phyloP scores from a whole-genome alignment of 2,888 invertebrate species.

The Pammene fasciana region DNA sequence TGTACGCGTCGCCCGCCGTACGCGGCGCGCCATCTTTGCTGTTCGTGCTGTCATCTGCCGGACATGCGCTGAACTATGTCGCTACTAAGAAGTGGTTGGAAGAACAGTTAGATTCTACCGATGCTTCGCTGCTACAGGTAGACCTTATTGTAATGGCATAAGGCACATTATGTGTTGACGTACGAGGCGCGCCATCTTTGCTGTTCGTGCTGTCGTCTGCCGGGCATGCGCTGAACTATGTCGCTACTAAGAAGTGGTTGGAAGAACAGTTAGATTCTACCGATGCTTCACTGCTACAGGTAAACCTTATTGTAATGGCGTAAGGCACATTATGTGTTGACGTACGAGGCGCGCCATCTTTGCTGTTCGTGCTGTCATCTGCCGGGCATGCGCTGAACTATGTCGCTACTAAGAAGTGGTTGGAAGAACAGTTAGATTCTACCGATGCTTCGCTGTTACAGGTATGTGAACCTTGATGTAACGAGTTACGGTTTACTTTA shows the following conservation, averaged over 20 bases:
- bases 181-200: conserved; percentile 89
- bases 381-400: conserved; percentile 96
- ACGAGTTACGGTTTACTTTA: too few relatives aligned
- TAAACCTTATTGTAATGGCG: conserved; percentile 32
- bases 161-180: conserved; percentile 81
- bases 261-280: conserved; percentile 94
- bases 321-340: conserved; percentile 78
- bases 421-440: conserved; percentile 95
- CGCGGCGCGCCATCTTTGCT: conserved; percentile 90
- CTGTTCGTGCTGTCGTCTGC: conserved; percentile 95
- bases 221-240: conserved; percentile 95
- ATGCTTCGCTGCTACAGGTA: conserved; percentile 89
- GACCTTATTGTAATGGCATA: background rate
- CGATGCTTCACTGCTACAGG: conserved; percentile 88
- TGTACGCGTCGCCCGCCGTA: conserved; percentile 89
- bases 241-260: conserved; percentile 97
- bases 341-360: conserved; percentile 88
- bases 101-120: conserved; percentile 93
- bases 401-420: conserved; percentile 97
- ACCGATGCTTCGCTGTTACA: conserved; percentile 87
- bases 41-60: conserved; percentile 95
- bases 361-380: conserved; percentile 95
- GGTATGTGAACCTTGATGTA: too few relatives aligned
- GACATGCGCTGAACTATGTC: conserved; percentile 95
- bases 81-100: conserved; percentile 98